Conservation (phyloP, 2,888 invertebrate genomes). For the Drosophila niveifrons region DNA sequence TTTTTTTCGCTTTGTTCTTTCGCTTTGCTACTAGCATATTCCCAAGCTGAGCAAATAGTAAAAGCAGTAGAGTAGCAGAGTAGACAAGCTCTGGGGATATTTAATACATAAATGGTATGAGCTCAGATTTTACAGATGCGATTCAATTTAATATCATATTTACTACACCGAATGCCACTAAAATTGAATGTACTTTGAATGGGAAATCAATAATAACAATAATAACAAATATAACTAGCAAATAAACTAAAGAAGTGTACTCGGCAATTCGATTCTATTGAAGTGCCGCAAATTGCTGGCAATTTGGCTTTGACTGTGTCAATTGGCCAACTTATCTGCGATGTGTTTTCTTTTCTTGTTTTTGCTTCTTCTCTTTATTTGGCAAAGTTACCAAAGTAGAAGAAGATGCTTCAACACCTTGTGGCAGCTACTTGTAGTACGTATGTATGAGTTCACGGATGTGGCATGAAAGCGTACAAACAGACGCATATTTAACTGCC, state of each 20-base stretch:
- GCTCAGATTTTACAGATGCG: background rate
- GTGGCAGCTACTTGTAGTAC: constrained; percentile 21
- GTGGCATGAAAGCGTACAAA: constrained; percentile 2
- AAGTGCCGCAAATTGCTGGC: constrained; percentile 25
- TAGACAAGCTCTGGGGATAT: constrained; percentile 11
- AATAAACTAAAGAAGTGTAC: background rate
- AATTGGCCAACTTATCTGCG: constrained; percentile 25
- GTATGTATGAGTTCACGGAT: constrained; percentile 6
- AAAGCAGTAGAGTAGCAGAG: background rate
- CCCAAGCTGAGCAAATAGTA: constrained; percentile 28
- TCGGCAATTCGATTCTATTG: constrained; percentile 13
- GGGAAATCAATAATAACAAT: too few relatives aligned
- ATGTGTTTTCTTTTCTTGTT: background rate
- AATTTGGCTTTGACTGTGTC: constrained; percentile 25
- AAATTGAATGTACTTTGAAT: too few relatives aligned
- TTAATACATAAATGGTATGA: constrained; percentile 6
- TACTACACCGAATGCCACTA: background rate
- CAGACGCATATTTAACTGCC: constrained; percentile 28
- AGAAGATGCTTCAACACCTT: constrained; percentile 49
- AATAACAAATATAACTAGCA: too few relatives aligned
- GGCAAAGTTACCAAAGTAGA: constrained; percentile 33
- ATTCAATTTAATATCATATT: constrained; percentile 1
- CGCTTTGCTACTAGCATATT: background rate
- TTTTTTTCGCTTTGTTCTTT: background rate
- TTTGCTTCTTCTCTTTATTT: background rate